Percentiles rank a stretch among this genome's conserved stretches.
Conservation (phyloP, 2,797 vertebrate genomes). For the Sciurus carolinensis region DNA sequence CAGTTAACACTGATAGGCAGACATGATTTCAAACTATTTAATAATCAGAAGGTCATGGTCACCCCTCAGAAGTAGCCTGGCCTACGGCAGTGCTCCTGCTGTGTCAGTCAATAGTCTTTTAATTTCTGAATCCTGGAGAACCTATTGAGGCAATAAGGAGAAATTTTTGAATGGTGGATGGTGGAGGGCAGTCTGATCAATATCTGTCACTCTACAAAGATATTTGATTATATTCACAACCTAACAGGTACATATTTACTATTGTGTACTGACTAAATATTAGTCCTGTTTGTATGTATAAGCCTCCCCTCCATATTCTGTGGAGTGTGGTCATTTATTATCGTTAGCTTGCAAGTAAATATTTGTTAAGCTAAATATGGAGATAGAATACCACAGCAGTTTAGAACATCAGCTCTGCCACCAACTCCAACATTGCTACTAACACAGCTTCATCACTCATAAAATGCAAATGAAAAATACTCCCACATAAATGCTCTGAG, state of each 20-base stretch:
- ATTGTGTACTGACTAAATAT: neutral
- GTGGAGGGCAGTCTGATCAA: neutral
- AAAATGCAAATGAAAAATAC: slow-evolving; percentile 23
- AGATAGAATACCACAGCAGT: neutral
- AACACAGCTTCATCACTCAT: neutral
- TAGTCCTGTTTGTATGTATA: neutral
- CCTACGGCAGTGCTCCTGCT: neutral
- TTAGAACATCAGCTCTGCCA: slow-evolving; percentile 3
- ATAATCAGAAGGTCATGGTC: neutral
- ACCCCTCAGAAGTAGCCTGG: neutral
- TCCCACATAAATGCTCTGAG: neutral
- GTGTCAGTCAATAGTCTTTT: neutral
- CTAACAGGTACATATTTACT: neutral
- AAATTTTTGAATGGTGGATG: neutral
- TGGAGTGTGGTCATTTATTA: neutral
- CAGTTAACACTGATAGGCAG: neutral
- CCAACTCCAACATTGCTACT: neutral
- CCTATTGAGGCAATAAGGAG: neutral
- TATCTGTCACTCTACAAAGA: neutral
- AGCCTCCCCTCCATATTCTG: neutral
- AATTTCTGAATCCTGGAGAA: neutral
- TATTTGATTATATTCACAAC: neutral
- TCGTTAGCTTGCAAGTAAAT: neutral
- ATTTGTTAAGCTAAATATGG: neutral
- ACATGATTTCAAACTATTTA: neutral